phyloP scores from a whole-genome alignment of 2,888 invertebrate genomes.

The Drosophila infuscata region DNA sequence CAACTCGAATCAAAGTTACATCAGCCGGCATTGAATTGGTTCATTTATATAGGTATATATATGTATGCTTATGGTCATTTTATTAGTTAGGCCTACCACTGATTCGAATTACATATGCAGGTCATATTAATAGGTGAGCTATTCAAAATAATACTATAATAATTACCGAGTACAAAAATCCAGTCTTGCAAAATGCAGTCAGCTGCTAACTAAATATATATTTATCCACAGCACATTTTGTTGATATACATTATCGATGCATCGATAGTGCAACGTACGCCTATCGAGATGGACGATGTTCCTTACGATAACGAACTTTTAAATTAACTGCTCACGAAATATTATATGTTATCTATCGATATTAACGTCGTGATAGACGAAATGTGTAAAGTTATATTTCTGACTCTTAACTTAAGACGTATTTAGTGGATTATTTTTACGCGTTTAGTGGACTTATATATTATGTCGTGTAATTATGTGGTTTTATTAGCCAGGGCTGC shows the following conservation, averaged over 20 bases:
- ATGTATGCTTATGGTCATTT: constrained; percentile 17
- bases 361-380: too few species aligned
- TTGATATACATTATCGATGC: constrained; percentile 30
- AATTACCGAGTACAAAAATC: constrained; percentile 29
- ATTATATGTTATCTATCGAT: too few species aligned
- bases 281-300: not conserved
- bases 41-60: constrained; percentile 8
- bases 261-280: not conserved
- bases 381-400: not conserved
- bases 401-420: not conserved
- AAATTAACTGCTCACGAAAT: not conserved
- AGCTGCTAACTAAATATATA: constrained; percentile 10
- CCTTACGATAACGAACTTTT: not conserved
- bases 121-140: not conserved
- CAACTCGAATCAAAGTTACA: constrained; percentile 52
- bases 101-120: constrained; percentile 26
- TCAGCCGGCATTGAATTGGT: constrained; percentile 54
- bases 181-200: constrained; percentile 18
- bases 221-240: constrained; percentile 16
- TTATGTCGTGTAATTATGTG: not conserved
- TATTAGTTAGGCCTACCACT: constrained; percentile 12
- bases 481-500: not conserved
- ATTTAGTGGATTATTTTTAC: not conserved
- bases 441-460: not conserved
- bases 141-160: not conserved